Evolutionary conservation across 2,797 vertebrate genomes (phyloP), one percentile per base, ranked within the genome.

Genomic region (Alfaro cultratus): DNA sequence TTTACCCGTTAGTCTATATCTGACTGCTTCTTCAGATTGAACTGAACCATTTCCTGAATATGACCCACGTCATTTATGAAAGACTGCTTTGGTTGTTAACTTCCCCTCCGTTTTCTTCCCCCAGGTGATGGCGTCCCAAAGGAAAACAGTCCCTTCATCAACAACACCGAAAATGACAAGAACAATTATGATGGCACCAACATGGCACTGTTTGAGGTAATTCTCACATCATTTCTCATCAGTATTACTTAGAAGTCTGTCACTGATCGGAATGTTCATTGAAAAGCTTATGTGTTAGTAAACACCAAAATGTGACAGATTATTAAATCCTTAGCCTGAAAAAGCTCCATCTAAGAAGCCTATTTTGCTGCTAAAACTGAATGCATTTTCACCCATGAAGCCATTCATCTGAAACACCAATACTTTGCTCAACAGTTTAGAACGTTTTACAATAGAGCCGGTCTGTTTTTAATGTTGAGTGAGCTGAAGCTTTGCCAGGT

Each of bases 191-290:
- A 99, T 93, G 97, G 98, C 83, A 99, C 97, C 92, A 99, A 98
- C 94, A 97, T 99, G 98, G 97, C 97, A 6, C 97, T 99, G 26
- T 99, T 99, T 92, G 98, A 98, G 97, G 98, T 98, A 94, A 93
- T 41, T 39, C 10, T 34, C 1, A 13, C 26, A 4, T 18, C 1
- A 26, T 36, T 26, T 4, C 8, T 72, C 1, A 10, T 29, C 60
- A 60, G n/a, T 41, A 26, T 34, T 26, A 26, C 34, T n/a, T 70
- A 26, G 23, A 70, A n/a, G 39, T 7, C 36, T 0, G 21, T 64
- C 34, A 36, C 31, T 36, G 18, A 16, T 41, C 0, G 9, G 21
- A 21, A 36, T 10, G 34, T 39, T 67, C 62, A 18, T 1, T 10
- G 57, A 62, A 10, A 31, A 26, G 29, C 13, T 34, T 16, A 21